Percentiles rank a stretch among this genome's conserved stretches.
phyloP scores from a whole-genome alignment of 2,888 invertebrate genomes.

The Synanthedon vespiformis region DNA sequence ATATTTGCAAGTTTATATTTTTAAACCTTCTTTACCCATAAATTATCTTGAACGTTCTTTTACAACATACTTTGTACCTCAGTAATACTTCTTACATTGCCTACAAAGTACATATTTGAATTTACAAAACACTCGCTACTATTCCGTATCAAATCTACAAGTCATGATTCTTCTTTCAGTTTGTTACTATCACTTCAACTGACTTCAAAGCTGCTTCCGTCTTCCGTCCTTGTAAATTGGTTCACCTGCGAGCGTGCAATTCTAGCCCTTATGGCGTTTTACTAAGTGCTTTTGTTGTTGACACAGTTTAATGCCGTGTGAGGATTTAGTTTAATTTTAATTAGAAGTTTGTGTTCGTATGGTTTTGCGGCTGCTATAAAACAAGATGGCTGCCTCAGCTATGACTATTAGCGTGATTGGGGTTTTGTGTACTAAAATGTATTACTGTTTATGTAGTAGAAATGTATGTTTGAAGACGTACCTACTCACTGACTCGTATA shows the following conservation, averaged over 20 bases:
- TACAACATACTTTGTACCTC: no score
- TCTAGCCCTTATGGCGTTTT: neutral
- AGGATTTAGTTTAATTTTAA: conserved; percentile 10
- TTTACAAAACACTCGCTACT: no score
- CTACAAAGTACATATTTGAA: no score
- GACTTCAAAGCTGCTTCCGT: conserved; percentile 12
- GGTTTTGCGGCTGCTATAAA: conserved; percentile 1
- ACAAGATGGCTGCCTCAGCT: neutral
- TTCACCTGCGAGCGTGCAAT: conserved; percentile 12
- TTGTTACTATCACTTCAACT: conserved; percentile 15
- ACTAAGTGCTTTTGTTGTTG: neutral
- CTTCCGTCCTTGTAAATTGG: conserved; percentile 8
- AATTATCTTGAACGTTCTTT: no score
- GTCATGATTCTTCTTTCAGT: conserved; percentile 8
- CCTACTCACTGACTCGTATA: no score
- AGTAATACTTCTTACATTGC: no score
- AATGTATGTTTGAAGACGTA: no score
- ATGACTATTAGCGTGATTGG: neutral
- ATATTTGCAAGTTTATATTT: no score
- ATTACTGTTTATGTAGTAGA: no score
- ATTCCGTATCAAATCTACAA: neutral
- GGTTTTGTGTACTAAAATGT: conserved; percentile 1
- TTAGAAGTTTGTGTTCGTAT: conserved; percentile 4
- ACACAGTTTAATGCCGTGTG: conserved; percentile 7
- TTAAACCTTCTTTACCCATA: no score